These are phyloP conservation scores for Hypercompe scribonia DNA, from an alignment of 2,888 invertebrate genomes.

Conservation along the genomic window DNA sequence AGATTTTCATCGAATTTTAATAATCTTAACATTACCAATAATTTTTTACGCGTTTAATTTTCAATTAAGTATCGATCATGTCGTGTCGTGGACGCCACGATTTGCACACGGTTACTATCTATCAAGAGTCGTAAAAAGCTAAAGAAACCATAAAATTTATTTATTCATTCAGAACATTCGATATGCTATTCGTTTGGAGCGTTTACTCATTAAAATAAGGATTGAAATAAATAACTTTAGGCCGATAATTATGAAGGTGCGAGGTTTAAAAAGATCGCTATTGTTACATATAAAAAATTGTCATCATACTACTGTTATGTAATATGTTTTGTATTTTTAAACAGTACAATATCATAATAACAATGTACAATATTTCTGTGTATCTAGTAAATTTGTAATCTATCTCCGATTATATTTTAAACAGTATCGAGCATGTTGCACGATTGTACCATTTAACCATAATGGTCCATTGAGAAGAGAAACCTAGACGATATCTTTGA, in stretches of 20 bases:
- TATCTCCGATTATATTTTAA: not conserved
- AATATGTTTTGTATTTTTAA: not conserved
- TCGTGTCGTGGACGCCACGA: not conserved
- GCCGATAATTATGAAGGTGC: not conserved
- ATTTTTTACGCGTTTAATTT: not conserved
- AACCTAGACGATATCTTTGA: constrained; percentile 63
- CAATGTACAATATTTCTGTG: not conserved
- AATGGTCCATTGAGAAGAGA: constrained; percentile 67
- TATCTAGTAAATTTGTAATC: not conserved
- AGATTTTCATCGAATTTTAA: not conserved
- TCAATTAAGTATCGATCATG: not conserved
- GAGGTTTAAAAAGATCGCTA: not conserved
- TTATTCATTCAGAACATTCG: not conserved
- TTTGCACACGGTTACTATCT: not conserved
- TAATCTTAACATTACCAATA: not conserved
- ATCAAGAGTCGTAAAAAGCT: not conserved
- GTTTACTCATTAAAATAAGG: not conserved
- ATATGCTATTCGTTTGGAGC: not conserved
- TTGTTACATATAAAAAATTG: not conserved
- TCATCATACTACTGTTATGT: not conserved
- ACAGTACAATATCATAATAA: not conserved
- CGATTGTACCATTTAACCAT: constrained; percentile 23
- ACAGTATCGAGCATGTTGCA: not conserved
- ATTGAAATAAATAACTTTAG: not conserved
- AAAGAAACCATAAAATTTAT: not conserved